A percentile compares a stretch with the other conserved stretches of the same genome.
Evolutionary conservation across 2,888 invertebrate genomes (phyloP).

Genomic region (Cerastis rubricosa): DNA sequence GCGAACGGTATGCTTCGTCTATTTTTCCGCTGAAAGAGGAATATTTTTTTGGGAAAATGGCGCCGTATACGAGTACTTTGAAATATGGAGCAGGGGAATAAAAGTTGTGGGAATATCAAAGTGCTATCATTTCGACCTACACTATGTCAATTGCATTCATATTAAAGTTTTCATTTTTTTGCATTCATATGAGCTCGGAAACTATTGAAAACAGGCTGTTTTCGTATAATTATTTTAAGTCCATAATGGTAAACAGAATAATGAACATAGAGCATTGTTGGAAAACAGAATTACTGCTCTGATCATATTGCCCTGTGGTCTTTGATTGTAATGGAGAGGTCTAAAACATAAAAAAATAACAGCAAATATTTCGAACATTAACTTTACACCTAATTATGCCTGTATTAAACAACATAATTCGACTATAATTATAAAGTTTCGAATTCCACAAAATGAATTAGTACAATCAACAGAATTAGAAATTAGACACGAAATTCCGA

Average conservation of each 20-base stretch:
- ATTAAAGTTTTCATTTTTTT: slow-evolving; percentile 6
- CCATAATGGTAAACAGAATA: neutral
- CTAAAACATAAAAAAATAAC: neutral
- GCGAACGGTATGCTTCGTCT: slow-evolving; percentile 30
- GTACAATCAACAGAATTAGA: slow-evolving; percentile 33
- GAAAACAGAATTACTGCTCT: too few relatives aligned
- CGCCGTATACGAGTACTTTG: slow-evolving; percentile 18
- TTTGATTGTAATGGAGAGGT: neutral
- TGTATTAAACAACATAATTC: neutral
- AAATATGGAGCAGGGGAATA: slow-evolving; percentile 29
- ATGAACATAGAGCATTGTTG: neutral
- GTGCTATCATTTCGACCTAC: slow-evolving; percentile 29
- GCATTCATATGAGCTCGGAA: neutral
- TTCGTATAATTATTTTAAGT: neutral
- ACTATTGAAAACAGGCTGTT: neutral
- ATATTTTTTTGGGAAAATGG: slow-evolving; percentile 34
- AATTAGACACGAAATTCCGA: slow-evolving; percentile 15
- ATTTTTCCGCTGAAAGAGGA: slow-evolving; percentile 41
- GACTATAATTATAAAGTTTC: neutral
- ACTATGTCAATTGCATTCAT: slow-evolving; percentile 32
- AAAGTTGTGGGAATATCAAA: slow-evolving; percentile 49
- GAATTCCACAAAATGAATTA: slow-evolving; percentile 22
- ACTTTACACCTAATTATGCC: neutral
- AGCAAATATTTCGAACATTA: neutral
- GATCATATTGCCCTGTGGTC: neutral